These are phyloP conservation scores for Anas platyrhynchos DNA, from an alignment of 2,113 vertebrate genomes.

Conservation along the genomic window DNA sequence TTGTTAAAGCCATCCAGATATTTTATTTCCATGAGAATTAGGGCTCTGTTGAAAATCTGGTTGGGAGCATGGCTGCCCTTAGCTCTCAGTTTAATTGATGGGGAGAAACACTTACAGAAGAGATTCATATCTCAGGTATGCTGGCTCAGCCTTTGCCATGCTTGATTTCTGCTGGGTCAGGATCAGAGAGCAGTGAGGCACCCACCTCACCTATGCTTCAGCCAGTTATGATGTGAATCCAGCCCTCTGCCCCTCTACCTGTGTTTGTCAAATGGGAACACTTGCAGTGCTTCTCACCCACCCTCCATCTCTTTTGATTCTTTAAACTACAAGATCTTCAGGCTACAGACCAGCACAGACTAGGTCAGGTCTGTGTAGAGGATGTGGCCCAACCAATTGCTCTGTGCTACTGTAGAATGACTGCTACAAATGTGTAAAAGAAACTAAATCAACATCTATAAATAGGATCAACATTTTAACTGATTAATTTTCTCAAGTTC, in stretches of 20 bases:
- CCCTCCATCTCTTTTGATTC: background rate
- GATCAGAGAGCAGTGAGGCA: background rate
- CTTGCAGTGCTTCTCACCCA: background rate
- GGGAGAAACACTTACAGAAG: background rate
- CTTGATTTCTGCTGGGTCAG: background rate
- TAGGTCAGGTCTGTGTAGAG: rapidly evolving
- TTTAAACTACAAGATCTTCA: background rate
- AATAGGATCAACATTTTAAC: background rate
- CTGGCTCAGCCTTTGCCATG: background rate
- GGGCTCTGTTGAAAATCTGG: background rate
- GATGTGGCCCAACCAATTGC: background rate
- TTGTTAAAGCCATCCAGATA: background rate
- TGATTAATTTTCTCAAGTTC: background rate
- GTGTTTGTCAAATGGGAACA: background rate
- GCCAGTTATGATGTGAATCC: background rate
- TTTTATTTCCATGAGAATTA: background rate
- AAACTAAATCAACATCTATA: background rate
- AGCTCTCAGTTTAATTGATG: background rate
- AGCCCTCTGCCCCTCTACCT: background rate
- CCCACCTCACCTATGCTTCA: background rate
- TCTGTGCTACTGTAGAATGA: background rate
- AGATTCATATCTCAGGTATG: background rate
- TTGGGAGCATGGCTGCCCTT: background rate
- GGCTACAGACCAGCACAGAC: background rate
- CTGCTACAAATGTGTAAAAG: background rate